These are phyloP conservation scores for Collichthys lucidus DNA, from an alignment of 2,113 vertebrate species.

Conservation along the genomic window DNA sequence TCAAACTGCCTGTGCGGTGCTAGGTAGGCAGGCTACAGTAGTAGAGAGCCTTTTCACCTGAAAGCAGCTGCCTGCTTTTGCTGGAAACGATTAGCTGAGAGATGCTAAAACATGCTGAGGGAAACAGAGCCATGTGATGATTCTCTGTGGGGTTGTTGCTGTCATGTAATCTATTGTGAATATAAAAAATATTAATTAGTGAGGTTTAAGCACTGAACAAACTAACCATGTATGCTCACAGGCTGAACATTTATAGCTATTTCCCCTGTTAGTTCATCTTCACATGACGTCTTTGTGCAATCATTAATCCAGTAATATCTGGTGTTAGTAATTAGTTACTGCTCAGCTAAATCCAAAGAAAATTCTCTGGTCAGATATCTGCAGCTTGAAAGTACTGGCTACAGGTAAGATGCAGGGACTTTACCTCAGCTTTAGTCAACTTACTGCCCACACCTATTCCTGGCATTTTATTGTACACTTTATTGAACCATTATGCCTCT, in stretches of 20 bases:
- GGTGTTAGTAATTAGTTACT: conserved; percentile 6
- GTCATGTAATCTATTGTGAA: too few relatives aligned
- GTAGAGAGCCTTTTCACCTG: too few relatives aligned
- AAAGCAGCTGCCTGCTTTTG: too few relatives aligned
- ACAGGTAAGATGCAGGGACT: conserved; percentile 18
- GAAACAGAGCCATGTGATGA: too few relatives aligned
- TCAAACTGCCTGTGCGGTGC: too few relatives aligned
- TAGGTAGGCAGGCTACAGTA: too few relatives aligned
- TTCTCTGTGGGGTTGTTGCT: too few relatives aligned
- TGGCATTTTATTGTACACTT: conserved; percentile 62
- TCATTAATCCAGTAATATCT: neutral
- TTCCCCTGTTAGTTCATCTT: neutral
- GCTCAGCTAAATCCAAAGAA: conserved; percentile 8
- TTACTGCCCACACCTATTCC: conserved; percentile 29
- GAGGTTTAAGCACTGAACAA: neutral
- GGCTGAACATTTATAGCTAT: neutral
- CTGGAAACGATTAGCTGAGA: neutral
- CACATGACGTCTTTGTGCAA: neutral
- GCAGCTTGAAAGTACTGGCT: neutral
- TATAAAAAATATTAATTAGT: too few relatives aligned
- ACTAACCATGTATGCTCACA: neutral
- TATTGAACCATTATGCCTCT: conserved; percentile 64
- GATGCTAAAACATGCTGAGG: neutral
- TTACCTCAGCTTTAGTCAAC: conserved; percentile 44
- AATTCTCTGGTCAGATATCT: conserved; percentile 9